Base-by-base conservation (phyloP, 2,888 invertebrate genomes). In the Deroplatys truncata region DNA sequence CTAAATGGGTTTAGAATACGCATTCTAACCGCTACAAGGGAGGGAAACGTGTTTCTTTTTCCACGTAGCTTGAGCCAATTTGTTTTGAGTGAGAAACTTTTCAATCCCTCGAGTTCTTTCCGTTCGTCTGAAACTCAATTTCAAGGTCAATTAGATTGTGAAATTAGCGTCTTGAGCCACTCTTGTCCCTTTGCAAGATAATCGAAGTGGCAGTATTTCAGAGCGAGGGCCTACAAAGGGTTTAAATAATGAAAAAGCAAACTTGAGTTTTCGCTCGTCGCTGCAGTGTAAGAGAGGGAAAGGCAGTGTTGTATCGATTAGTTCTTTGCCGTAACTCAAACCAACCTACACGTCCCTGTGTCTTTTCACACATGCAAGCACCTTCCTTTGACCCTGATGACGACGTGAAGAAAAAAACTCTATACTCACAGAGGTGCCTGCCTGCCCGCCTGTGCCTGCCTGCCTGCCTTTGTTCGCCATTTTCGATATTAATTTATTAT, bases 181-280 rank as follows among this genome's bases (percentile, higher is more conserved):
- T 72, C 56, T 72, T 72, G 56, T 72, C 25, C 56, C 20, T 72
- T 20, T 72, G 56, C 56, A 72, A 72, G 56, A 72, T 72, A 72
- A 72, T 72, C 56, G 56, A 72, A 72, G 56, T 72, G 56, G 49
- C 49, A 85, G 49, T 28, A 28, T 85, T 25, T n/a, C 16, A 49
- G n/a, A 49, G 49, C 49, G 28, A 43, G 43, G 29, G 5, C 29
- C 31, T 82, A 86, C 86, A 86, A 86, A 86, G 86, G 82, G 72
- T 82, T 72, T 86, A 86, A 86, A 86, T 86, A 86, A 86, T 86
- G 86, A 86, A 86, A 72, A 86, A 82, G 56, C 28, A 56, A 86
- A 86, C 86, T 86, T 86, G 82, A 86, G 72, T 86, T 86, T 86
- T 86, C 72, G 86, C 86, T 29, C 5, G 29, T 29, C 5, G 29